Base-by-base conservation (phyloP, 92 coral and sea anemone species). In the Siderastrea radians region DNA sequence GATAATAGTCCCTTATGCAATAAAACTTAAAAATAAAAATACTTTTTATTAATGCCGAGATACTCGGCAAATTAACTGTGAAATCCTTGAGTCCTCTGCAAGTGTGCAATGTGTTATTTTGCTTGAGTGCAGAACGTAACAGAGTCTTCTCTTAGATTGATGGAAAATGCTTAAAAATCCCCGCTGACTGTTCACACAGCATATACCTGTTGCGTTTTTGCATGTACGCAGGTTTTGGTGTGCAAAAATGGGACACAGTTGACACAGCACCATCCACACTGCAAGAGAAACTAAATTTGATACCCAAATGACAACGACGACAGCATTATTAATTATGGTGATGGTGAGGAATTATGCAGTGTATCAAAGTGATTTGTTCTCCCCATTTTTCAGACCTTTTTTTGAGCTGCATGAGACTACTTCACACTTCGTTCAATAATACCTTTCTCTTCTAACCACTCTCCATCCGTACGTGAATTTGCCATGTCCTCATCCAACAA, bases 1-100 rank as follows among this genome's bases (percentile, higher is more conserved):
- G 17, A 19, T 63, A 77, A 66, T 1, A 52, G 85, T 68, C 75
- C 75, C 75, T 78, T 78, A 55, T 57, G 57, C 58, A 57, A 44
- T 70, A 70, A 70, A 82, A 82, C 68, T 46, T 72, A n/a, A 82
- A 82, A 82, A 82, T 69, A 55, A 82, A 69, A 47, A 16, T 7
- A 2, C 48, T 45, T 38, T 45, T 81, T 26, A 26, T 81, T 82
- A 47, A 57, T 44, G 54, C 68, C 86, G 54, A 68, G 66, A 68
- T 68, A 44, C 64, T 47, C 17, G 58, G 78, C 68, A 69, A 71
- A 71, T 59, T 69, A 46, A 69, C n/a, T 43, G 13, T 45, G 52
- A 53, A 45, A 26, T 81, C 76, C 67, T 68, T 16, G 10, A 38
- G 46, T 59, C 54, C 54, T 74, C 53, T 38, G 38, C 11, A 43